Base-by-base conservation (phyloP, 2,888 invertebrate species). In the Zaprionus bogoriensis region DNA sequence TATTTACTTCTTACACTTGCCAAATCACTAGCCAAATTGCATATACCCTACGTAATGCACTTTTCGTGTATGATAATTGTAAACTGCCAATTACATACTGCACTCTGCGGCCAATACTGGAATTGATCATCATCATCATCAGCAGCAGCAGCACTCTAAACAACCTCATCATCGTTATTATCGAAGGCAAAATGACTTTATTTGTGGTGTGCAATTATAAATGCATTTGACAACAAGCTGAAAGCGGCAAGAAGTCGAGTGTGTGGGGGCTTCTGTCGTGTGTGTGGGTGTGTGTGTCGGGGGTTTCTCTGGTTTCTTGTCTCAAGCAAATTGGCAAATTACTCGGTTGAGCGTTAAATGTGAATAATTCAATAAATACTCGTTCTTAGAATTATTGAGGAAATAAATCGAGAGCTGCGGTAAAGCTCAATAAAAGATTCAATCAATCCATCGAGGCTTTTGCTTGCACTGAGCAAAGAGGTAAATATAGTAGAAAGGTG, bases 191-290 rank as follows among this genome's bases (percentile, higher is more conserved):
- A 50, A 47, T 32, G 55, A 71, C 62, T 68, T 67, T 60, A 82
- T 72, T 58, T 69, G 76, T 55, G 72, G 53, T 55, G 17, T 46
- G 73, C 83, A 85, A 82, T 78, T 85, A 78, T 69, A 78, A 82
- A 72, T 66, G 59, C 73, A 79, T 85, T 82, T 79, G 67, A 75
- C 76, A 80, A 75, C 64, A 66, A 64, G n/a, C 62, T 66, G 23
- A 71, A 52, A 52, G 57, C 54, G 64, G 59, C 60, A 54, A 54
- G 54, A 52, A 58, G 47, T 42, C 14, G 14, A 44, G 14, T 51
- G 44, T 28, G 42, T 41, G 44, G 5, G 36, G 12, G 30, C 7
- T 17, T 3, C 22, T 6, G 23, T 41, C 23, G 14, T 28, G 39
- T 30, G 22, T 23, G 39, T 52, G 20, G 14, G 42, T 36, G 27